phyloP scores from a whole-genome alignment of 2,113 vertebrate genomes.

The Lonchura striata region DNA sequence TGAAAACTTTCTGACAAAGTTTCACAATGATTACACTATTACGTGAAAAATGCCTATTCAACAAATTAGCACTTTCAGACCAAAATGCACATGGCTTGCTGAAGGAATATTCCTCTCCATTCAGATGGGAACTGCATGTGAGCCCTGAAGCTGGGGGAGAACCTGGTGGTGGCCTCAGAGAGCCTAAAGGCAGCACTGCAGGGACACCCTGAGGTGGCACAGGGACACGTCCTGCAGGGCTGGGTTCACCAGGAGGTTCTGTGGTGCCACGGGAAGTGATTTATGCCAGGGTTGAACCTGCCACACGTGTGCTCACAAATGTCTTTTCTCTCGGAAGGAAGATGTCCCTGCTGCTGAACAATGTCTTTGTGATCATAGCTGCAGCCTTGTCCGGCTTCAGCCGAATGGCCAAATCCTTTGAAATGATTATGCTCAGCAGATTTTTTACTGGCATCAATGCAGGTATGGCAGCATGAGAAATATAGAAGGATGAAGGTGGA shows the following conservation, averaged over 20 bases:
- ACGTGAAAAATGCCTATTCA: neutral
- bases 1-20: neutral
- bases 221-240: neutral
- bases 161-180: neutral
- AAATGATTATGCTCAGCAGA: constrained; percentile 89
- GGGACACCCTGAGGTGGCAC: neutral
- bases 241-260: neutral
- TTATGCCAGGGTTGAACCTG: neutral
- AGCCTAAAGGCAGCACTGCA: neutral
- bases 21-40: neutral
- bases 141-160: neutral
- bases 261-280: neutral
- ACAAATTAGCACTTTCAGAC: neutral
- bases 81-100: neutral
- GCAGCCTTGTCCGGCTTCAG: constrained; percentile 81
- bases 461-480: constrained; percentile 60
- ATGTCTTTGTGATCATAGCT: constrained; percentile 80
- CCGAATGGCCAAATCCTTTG: constrained; percentile 80
- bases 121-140: neutral
- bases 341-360: constrained; percentile 87
- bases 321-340: constrained; percentile 76
- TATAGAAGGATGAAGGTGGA: rapidly evolving
- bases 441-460: constrained; percentile 84
- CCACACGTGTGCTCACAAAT: neutral
- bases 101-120: neutral